Base-by-base conservation (phyloP, 1,140 invertebrate species). In the Heliconius congener region DNA sequence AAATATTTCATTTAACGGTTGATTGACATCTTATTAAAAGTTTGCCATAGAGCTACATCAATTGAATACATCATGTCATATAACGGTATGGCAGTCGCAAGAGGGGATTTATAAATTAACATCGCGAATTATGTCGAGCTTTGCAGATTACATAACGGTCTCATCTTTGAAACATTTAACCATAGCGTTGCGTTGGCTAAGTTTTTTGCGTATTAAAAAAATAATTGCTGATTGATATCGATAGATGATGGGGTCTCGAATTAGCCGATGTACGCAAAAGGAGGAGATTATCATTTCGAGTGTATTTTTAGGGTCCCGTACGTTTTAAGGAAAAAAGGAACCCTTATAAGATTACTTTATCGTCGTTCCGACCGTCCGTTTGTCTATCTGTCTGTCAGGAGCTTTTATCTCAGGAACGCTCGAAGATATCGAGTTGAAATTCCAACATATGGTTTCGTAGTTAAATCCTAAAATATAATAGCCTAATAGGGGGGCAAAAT, bases 111-210 rank as follows among this genome's bases (percentile, higher is more conserved):
- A 71, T 77, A 72, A 72, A 71, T 77, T 55, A 71, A 77, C 39
- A 77, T 19, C 27, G 46, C 70, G 42, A 76, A 76, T 77, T 55
- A 77, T 72, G 76, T 77, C 42, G 76, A 77, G 66, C 60, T 77
- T 70, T 72, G 71, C 76, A 77, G 76, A 71, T 77, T 72, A 77
- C 76, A 77, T 77, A 77, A 77, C 76, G 76, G 76, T 77, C 27
- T 71, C 42, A 71, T 76, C 70, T 77, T 50, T 39, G 70, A 46
- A 77, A 77, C 50, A 77, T 77, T 72, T 66, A 16, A 77, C 72
- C 46, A 55, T 39, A 4, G 13, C 42, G 4, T 16, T 13, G 42
- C 18, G 8, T 72, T 42, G 39, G 70, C 19, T 72, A 9, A 8
- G 30, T 77, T 77, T 71, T 72, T 76, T 76, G 60, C 23, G 30